Base-by-base conservation (phyloP, 2,113 vertebrate species). In the Salminus brasiliensis region DNA sequence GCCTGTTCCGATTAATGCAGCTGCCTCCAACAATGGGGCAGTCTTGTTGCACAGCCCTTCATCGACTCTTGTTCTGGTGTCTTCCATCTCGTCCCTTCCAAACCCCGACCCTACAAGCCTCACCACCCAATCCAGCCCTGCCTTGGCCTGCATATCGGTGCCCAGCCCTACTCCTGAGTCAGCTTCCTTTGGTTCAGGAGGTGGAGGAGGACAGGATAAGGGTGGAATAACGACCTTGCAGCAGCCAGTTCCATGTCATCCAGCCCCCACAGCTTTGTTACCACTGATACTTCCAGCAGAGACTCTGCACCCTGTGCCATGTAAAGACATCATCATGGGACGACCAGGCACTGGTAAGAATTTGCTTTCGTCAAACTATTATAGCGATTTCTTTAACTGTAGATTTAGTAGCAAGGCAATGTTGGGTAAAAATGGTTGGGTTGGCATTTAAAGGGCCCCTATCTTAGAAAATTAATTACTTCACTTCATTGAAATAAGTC, bases 271-370 rank as follows among this genome's bases (percentile, higher is more conserved):
- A 0, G 95, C 96, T 65, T 91, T 97, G 83, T 90, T 97, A 80
- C 96, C 96, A 0, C 92, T 97, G 75, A 94, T 97, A 81, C 94
- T 97, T 74, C 95, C 95, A 18, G 92, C 93, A 4, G 95, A 95
- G 86, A 94, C 91, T 72, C 90, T 93, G 83, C 96, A 96, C 80
- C 96, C 96, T 0, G 92, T 92, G 1, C 96, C 96, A 16, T 94
- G 95, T 83, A 97, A 96, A 85, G 95, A 97, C 86, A 95, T 97
- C 88, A 95, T 97, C 87, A 97, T 97, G 94, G 96, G 95, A 82
- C 93, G 96, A 23, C 96, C 96, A 23, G 96, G 96, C 80, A 97
- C 96, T 91, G 96, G 96, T 97, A 94, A 94, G 93, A 83, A 18
- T 69, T 67, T 55, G 80, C 3, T 30, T 11, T 9, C 53, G 36